These are phyloP conservation scores for Gymnothorax javanicus DNA, from an alignment of 2,797 vertebrate species.

Conservation along the genomic window DNA sequence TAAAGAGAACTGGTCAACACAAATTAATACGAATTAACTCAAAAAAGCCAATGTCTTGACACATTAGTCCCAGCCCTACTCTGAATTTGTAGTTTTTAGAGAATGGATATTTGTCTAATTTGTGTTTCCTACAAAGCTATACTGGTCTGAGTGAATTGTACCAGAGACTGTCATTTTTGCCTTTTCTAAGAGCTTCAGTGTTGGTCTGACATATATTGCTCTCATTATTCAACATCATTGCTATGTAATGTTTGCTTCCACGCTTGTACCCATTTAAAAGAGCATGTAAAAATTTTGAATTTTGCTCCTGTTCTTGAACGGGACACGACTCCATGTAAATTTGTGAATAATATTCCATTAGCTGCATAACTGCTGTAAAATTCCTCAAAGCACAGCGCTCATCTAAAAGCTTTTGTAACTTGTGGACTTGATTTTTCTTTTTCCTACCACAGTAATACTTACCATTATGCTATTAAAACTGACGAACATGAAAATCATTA, in stretches of 20 bases:
- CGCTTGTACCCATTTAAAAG: conserved; percentile 64
- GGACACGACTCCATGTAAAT: conserved; percentile 29
- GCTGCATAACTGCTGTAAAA: conserved; percentile 49
- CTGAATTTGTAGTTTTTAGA: neutral
- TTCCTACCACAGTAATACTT: conserved; percentile 69
- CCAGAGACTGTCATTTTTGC: conserved; percentile 48
- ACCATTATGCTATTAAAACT: conserved; percentile 70
- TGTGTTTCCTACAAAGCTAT: conserved; percentile 16
- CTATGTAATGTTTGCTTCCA: conserved; percentile 66
- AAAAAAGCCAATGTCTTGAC: neutral
- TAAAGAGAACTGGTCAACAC: neutral
- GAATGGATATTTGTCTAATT: neutral
- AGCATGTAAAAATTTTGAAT: conserved; percentile 37
- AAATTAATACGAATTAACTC: neutral
- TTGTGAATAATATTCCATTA: conserved; percentile 50
- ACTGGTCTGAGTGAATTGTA: conserved; percentile 33
- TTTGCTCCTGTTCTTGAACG: conserved; percentile 13
- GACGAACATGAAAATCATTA: conserved; percentile 34
- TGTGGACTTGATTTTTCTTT: conserved; percentile 67
- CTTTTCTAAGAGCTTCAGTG: conserved; percentile 18
- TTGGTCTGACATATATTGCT: neutral
- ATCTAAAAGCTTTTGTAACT: conserved; percentile 59
- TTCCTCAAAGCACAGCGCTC: conserved; percentile 63
- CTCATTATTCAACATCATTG: conserved; percentile 50
- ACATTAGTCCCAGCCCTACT: conserved; percentile 13